Conservation (phyloP, 2,888 invertebrate species). For the Heliconius aoede region DNA sequence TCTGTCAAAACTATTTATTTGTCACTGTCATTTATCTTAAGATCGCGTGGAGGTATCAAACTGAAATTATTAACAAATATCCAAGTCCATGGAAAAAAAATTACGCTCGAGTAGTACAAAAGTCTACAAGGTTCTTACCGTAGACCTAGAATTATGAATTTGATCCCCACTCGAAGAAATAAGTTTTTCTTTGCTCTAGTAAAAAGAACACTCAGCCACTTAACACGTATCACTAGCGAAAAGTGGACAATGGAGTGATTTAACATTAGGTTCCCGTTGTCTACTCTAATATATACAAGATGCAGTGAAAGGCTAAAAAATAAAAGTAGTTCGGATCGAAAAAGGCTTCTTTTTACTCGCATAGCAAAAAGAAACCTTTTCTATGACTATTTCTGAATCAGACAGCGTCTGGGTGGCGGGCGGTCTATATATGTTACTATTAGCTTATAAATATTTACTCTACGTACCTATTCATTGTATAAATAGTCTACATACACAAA, state of each 20-base stretch:
- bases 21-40: too few relatives aligned
- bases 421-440: neutral
- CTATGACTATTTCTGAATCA: slow-evolving; percentile 1
- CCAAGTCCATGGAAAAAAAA: too few relatives aligned
- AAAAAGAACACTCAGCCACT: neutral
- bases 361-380: slow-evolving; percentile 3
- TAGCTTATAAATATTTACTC: slow-evolving; percentile 6
- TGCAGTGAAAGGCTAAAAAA: neutral
- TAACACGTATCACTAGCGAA: neutral
- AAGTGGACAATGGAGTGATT: neutral
- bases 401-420: neutral
- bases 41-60: too few relatives aligned
- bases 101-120: too few relatives aligned
- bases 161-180: too few relatives aligned
- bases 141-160: too few relatives aligned
- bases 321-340: neutral
- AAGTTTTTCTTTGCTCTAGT: neutral
- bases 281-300: neutral
- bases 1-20: too few relatives aligned
- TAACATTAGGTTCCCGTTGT: neutral
- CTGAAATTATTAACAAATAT: too few relatives aligned
- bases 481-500: neutral
- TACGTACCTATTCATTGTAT: neutral
- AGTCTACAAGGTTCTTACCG: too few relatives aligned
- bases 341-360: neutral